Evolutionary conservation across 2,113 vertebrate genomes (phyloP).

Genomic region (Prietella phreatophila): DNA sequence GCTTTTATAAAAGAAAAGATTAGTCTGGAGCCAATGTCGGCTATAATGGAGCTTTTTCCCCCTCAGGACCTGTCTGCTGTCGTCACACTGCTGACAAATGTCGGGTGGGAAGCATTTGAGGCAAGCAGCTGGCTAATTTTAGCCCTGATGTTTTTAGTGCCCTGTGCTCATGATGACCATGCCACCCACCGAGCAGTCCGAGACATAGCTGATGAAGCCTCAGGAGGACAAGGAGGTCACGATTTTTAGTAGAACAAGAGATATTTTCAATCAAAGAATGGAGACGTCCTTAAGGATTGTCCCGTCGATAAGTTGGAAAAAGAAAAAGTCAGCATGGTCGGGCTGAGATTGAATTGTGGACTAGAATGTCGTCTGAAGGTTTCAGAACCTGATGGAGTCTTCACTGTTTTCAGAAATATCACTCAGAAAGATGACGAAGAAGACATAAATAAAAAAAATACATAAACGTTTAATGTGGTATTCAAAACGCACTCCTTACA

Average conservation of each 20-base stretch:
- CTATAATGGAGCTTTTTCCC: slow-evolving; percentile 24
- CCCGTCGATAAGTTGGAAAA: neutral
- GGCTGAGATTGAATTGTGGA: neutral
- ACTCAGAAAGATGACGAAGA: neutral
- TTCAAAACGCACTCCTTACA: neutral
- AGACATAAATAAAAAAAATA: neutral
- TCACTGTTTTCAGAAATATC: neutral
- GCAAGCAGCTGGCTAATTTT: slow-evolving; percentile 37
- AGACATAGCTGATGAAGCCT: neutral
- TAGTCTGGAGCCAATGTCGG: neutral
- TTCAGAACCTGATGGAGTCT: neutral
- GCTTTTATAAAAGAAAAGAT: slow-evolving; percentile 6
- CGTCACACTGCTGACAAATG: slow-evolving; percentile 37
- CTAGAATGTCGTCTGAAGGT: neutral
- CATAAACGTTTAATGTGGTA: neutral
- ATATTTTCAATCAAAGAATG: slow-evolving; percentile 5
- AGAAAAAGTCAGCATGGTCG: neutral
- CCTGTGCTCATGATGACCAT: slow-evolving; percentile 25
- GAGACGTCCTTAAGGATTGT: neutral
- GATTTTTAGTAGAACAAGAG: neutral
- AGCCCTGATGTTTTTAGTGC: slow-evolving; percentile 25
- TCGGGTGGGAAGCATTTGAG: slow-evolving; percentile 23
- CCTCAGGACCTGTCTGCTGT: slow-evolving; percentile 1
- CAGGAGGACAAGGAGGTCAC: neutral
- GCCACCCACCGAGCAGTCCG: slow-evolving; percentile 14